Base-by-base conservation (phyloP, 2,797 vertebrate genomes). In the Enteromius anoplus region DNA sequence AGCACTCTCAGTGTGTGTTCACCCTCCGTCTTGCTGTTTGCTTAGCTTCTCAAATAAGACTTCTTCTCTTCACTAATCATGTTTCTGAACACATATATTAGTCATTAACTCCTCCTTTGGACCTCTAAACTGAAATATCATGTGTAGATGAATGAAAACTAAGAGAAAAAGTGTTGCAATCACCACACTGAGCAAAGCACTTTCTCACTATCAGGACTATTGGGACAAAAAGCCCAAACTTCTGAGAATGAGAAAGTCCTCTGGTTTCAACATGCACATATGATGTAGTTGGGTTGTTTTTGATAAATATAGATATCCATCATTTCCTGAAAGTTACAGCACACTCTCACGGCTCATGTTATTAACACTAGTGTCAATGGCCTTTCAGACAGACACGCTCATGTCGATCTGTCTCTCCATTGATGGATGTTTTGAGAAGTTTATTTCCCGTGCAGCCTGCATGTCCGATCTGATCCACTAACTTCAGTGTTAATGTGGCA, bases 341-440 rank as follows among this genome's bases (percentile, higher is more conserved):
- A 71, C 75, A 75, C 47, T 71, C 32, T 78, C 89, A 85, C 87
- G 40, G 78, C 77, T 68, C 84, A 75, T 81, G 66, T 85, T 84
- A 76, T 85, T 86, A 81, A 86, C 90, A 72, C 64, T 85, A 34
- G 88, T 85, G 86, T 91, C 88, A 93, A 92, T 94, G 94, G 89
- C 92, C 92, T 93, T 94, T 93, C 94, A 94, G 93, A 94, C 91
- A 58, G 86, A 88, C 89, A 91, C 92, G 87, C 92, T 93, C 92
- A 92, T 92, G 93, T 89, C 81, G 78, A 55, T 83, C 85, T 90
- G 88, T 88, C 92, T 91, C 89, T 86, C 89, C 89, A 90, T 87
- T 87, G 89, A 90, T 82, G 70, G 85, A 86, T 23, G 17, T 86
- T 91, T 81, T 81, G 42, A 49, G 17, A 45, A 51, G 58, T 79